Evolutionary conservation across 1,140 invertebrate genomes (phyloP), one percentile per base, ranked within the genome.

Genomic region (Matsumurasca onukii): DNA sequence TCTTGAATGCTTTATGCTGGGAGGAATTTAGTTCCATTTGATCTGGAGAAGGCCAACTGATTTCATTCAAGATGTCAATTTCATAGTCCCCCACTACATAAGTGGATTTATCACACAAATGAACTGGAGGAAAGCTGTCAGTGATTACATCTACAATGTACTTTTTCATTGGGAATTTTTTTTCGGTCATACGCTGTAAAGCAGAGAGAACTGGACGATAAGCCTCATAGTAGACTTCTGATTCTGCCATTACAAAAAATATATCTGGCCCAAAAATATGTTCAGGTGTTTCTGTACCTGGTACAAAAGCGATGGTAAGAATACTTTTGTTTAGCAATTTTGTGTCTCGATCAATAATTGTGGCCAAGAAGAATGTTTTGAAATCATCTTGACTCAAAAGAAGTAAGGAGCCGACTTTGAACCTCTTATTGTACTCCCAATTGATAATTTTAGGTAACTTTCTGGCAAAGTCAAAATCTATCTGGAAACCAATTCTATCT

Each of bases 381-480:
- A 92, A 93, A 52, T 88, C 81, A 74, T 90, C 85, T 12, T 71
- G 78, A 0, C 88, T 89, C 29, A 94, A 83, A 70, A 89, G 85
- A 0, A 94, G 72, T n/a, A 94, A 77, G 0, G 89, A 87, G 0
- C 91, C 91, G 78, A 79, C 86, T 75, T 92, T 83, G 29, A 93
- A 84, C 61, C 87, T 79, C 74, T 86, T 86, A 0, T 82, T 81
- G 31, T 77, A 73, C 66, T 77, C 78, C 74, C 76, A 79, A 3
- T 72, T 74, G 17, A 76, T 74, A 39, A 68, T 74, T 2, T n/a
- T 2, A 29, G 55, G 55, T 1, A 70, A 29, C 55, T 55, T 72
- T 9, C 67, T 64, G 2, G 55, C 57, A 48, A 25, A 39, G 55
- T 72, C 48, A 66, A 72, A 72, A 20, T 67, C 49, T 25, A 72